phyloP scores from a whole-genome alignment of 2,797 vertebrate genomes.

The Salmo trutta region DNA sequence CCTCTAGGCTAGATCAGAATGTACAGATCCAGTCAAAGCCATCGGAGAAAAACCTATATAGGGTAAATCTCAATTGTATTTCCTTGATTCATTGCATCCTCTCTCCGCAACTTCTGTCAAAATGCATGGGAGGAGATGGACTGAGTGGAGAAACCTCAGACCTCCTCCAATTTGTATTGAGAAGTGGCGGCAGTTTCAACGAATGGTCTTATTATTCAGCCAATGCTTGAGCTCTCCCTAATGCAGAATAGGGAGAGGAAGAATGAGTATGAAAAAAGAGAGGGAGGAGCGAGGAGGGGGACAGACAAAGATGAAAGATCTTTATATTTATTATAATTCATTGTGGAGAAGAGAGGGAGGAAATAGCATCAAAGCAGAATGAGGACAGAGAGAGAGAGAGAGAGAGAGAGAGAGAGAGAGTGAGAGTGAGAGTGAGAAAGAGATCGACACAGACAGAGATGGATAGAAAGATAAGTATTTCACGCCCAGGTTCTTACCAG shows the following conservation, averaged over 20 bases:
- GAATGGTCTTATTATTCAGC: slow-evolving; percentile 47
- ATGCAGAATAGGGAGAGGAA: slow-evolving; percentile 48
- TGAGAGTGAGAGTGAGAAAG: slow-evolving; percentile 5
- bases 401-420: slow-evolving; percentile 2
- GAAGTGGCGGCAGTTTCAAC: slow-evolving; percentile 41
- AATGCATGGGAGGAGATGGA: neutral
- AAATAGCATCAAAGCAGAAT: slow-evolving; percentile 47
- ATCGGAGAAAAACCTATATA: too few relatives aligned
- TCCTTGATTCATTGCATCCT: neutral
- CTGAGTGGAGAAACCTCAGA: neutral
- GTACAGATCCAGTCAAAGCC: too few relatives aligned
- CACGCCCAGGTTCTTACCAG: slow-evolving; percentile 80
- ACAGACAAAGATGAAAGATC: slow-evolving; percentile 55
- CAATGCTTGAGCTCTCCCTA: slow-evolving; percentile 50
- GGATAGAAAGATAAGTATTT: neutral
- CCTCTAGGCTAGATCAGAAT: too few relatives aligned
- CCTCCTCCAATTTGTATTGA: too few relatives aligned
- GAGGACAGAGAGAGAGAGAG: neutral
- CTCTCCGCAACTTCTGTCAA: neutral
- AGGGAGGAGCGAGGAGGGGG: slow-evolving; percentile 18
- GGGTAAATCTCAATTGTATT: too few relatives aligned
- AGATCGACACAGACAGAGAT: neutral
- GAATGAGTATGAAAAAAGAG: slow-evolving; percentile 38
- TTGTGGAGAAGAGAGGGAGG: slow-evolving; percentile 26
- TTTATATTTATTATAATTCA: slow-evolving; percentile 41